phyloP scores from a whole-genome alignment of 2,797 vertebrate genomes.

The Lerista edwardsae region DNA sequence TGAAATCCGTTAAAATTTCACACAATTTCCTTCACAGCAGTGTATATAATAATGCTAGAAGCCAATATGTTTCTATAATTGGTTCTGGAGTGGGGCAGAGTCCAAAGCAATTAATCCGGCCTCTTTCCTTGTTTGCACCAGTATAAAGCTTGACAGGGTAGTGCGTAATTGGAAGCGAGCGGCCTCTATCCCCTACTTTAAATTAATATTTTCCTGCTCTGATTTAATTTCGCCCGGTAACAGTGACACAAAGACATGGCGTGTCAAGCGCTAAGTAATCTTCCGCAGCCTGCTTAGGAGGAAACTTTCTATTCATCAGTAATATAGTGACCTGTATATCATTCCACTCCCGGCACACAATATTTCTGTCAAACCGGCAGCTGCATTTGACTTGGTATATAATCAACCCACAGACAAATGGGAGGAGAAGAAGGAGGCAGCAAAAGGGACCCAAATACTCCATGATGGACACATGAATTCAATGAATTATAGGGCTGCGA shows the following conservation, averaged over 20 bases:
- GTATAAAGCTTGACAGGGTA: conserved; percentile 92
- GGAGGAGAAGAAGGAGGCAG: conserved; percentile 6
- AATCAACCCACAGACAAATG: conserved; percentile 45
- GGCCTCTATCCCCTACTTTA: conserved; percentile 92
- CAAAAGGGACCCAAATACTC: conserved; percentile 28
- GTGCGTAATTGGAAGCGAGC: conserved; percentile 97
- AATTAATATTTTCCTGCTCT: conserved; percentile 95
- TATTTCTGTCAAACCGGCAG: conserved; percentile 68
- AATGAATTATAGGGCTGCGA: conserved; percentile 48
- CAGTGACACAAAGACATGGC: conserved; percentile 82
- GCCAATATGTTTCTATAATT: conserved; percentile 99
- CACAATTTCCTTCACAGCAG: conserved; percentile 99
- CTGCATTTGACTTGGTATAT: conserved; percentile 63
- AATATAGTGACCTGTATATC: conserved; percentile 76
- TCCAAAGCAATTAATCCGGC: conserved; percentile 99
- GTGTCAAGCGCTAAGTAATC: conserved; percentile 86
- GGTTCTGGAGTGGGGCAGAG: conserved; percentile 96
- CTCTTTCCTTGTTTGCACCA: conserved; percentile 93
- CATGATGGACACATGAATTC: conserved; percentile 46
- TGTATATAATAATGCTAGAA: conserved; percentile 91
- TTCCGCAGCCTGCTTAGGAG: conserved; percentile 77
- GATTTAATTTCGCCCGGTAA: conserved; percentile 86
- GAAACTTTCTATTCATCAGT: conserved; percentile 74
- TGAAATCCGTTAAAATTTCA: conserved; percentile 94
- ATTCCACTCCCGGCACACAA: conserved; percentile 66